phyloP scores from a whole-genome alignment of 2,797 vertebrate species.

The Tarsius wallacei region DNA sequence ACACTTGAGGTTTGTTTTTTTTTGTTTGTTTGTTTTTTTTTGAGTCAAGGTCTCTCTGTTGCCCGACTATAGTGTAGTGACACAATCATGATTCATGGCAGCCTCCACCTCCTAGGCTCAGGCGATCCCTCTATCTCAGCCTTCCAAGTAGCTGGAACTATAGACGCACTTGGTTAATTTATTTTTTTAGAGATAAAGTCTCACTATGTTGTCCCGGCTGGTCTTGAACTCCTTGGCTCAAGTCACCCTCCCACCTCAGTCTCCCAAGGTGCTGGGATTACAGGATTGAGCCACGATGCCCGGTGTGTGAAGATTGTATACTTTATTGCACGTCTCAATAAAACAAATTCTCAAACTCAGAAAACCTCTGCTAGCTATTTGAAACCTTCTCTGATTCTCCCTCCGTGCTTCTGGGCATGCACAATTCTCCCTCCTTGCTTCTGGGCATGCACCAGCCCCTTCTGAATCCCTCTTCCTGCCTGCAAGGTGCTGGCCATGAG shows the following conservation, averaged over 20 bases:
- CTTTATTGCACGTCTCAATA: not conserved
- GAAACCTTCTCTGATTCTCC: not conserved
- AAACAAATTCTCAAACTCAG: not conserved
- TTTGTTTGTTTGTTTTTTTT: not conserved
- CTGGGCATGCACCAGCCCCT: fast-evolving
- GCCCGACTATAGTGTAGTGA: not conserved
- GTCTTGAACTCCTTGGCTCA: not conserved
- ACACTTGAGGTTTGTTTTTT: not conserved
- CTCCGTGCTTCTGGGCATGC: fast-evolving
- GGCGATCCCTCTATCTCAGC: not conserved
- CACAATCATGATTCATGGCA: not conserved
- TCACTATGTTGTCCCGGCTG: not conserved
- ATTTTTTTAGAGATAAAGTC: not conserved
- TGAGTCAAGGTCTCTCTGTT: not conserved
- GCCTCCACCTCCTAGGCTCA: not conserved
- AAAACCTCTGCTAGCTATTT: not conserved
- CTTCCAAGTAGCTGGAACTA: not conserved
- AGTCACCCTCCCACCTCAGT: not conserved
- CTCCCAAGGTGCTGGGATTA: not conserved
- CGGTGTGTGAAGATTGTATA: too few species aligned
- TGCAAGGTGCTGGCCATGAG: not conserved
- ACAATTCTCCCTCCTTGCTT: fast-evolving
- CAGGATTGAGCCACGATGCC: not conserved
- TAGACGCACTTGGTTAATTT: not conserved
- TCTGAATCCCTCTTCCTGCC: not conserved